phyloP scores from a whole-genome alignment of 2,888 invertebrate genomes.

The Parascotia fuliginaria region DNA sequence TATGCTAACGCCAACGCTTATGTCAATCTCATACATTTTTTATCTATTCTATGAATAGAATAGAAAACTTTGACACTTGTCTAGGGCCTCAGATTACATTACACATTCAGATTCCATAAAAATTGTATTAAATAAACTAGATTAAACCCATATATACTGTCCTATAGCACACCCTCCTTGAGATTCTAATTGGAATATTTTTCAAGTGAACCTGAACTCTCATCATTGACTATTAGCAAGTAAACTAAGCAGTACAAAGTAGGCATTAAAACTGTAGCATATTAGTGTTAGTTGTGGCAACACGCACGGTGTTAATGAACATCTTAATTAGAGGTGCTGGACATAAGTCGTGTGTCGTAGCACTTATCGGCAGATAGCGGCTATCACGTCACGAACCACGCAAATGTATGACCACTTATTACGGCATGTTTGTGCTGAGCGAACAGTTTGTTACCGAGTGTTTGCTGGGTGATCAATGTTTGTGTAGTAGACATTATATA shows the following conservation, averaged over 20 bases:
- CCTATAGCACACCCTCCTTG: no score
- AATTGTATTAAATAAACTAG: no score
- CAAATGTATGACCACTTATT: conserved; percentile 33
- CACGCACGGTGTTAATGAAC: conserved; percentile 60
- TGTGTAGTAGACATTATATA: no score
- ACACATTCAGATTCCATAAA: no score
- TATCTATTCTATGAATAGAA: no score
- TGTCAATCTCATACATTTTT: no score
- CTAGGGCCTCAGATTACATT: no score
- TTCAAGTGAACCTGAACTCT: not conserved
- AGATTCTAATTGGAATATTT: not conserved
- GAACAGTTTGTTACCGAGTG: not conserved
- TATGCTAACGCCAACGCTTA: no score
- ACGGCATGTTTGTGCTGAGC: not conserved
- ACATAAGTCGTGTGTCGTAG: conserved; percentile 53
- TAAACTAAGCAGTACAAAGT: not conserved
- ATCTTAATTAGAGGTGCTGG: conserved; percentile 59
- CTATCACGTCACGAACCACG: conserved; percentile 43
- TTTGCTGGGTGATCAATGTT: not conserved
- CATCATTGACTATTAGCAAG: not conserved
- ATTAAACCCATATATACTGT: no score
- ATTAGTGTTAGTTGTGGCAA: conserved; percentile 22
- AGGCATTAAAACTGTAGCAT: not conserved
- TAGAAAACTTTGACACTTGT: no score
- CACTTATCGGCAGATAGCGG: conserved; percentile 56